phyloP scores from a whole-genome alignment of 2,888 invertebrate species.

The Andrena trimmerana region DNA sequence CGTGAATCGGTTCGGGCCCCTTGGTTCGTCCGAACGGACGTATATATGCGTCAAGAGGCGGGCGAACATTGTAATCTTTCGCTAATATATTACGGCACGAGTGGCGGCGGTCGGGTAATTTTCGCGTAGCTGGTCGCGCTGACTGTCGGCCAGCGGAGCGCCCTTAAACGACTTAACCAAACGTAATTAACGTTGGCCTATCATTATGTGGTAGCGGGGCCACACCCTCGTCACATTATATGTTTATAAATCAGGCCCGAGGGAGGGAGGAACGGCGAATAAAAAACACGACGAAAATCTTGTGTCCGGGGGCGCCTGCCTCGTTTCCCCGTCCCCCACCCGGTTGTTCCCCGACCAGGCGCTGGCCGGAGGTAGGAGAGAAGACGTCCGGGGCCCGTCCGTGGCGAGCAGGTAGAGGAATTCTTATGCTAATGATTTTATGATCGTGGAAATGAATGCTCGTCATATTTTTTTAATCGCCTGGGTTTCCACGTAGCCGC shows the following conservation, averaged over 20 bases:
- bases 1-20: background rate
- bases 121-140: constrained; percentile 61
- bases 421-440: constrained; percentile 86
- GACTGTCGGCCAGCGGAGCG: constrained; percentile 42
- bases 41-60: constrained; percentile 26
- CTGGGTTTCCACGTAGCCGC: constrained; percentile 80
- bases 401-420: constrained; percentile 83
- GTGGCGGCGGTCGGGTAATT: constrained; percentile 58
- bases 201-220: constrained; percentile 85
- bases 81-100: constrained; percentile 66
- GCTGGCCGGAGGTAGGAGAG: background rate
- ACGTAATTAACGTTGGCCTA: constrained; percentile 85
- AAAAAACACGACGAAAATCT: constrained; percentile 76
- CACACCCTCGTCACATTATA: constrained; percentile 86
- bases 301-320: constrained; percentile 66
- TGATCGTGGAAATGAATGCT: constrained; percentile 85
- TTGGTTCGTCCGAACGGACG: constrained; percentile 7
- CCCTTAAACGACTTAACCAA: constrained; percentile 78
- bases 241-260: constrained; percentile 84
- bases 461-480: constrained; percentile 85
- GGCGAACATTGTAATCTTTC: constrained; percentile 58
- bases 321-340: constrained; percentile 41
- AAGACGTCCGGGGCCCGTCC: constrained; percentile 24
- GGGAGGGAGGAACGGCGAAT: constrained; percentile 66
- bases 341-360: background rate